These are phyloP conservation scores for Heterotis niloticus DNA, from an alignment of 2,113 vertebrate genomes.

Conservation along the genomic window DNA sequence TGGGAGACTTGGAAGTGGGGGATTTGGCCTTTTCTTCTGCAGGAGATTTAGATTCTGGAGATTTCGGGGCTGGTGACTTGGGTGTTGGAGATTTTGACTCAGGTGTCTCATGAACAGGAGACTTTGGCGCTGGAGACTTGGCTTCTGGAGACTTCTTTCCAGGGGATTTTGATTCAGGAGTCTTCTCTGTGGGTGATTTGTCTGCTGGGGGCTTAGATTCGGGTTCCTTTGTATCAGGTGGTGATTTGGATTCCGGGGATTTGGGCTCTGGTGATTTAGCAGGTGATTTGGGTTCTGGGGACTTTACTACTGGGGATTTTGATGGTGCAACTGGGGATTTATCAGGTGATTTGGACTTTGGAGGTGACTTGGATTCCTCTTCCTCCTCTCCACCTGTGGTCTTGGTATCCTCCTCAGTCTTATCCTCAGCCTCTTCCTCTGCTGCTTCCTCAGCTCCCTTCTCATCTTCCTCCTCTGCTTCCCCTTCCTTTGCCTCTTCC, in stretches of 20 bases:
- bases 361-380: constrained; percentile 29
- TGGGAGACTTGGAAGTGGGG: constrained; percentile 47
- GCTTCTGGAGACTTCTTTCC: constrained; percentile 43
- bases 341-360: constrained; percentile 11
- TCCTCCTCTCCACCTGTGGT: constrained; percentile 34
- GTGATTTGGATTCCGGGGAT: not conserved
- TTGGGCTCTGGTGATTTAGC: not conserved
- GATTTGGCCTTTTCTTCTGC: constrained; percentile 32
- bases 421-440: constrained; percentile 25
- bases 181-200: constrained; percentile 31
- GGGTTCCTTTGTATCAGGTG: not conserved
- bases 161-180: constrained; percentile 40
- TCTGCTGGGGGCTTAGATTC: not conserved
- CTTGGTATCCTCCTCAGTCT: constrained; percentile 33
- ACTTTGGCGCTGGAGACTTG: constrained; percentile 53
- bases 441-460: constrained; percentile 22
- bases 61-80: constrained; percentile 37
- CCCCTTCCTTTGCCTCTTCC: constrained; percentile 22
- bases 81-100: constrained; percentile 47
- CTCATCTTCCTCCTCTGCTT: constrained; percentile 19
- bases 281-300: constrained; percentile 29
- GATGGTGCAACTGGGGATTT: constrained; percentile 24
- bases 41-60: constrained; percentile 42
- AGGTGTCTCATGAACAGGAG: constrained; percentile 50
- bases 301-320: constrained; percentile 44